Percentiles rank a stretch among this genome's conserved stretches.
phyloP scores from a whole-genome alignment of 1,140 invertebrate species.

The Doryteuthis pealeii region DNA sequence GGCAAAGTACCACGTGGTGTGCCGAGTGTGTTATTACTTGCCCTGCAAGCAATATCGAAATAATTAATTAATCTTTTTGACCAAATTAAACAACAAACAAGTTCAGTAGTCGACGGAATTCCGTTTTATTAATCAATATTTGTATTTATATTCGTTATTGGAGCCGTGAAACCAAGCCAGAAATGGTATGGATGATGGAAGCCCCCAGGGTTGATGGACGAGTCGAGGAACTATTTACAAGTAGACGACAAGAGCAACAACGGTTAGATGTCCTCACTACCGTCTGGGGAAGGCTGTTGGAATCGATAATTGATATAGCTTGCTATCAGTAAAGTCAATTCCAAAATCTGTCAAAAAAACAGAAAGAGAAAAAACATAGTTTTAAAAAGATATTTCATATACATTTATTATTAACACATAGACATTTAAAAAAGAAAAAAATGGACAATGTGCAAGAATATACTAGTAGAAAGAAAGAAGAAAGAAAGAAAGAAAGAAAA shows the following conservation, averaged over 20 bases:
- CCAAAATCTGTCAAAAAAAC: constrained; percentile 72
- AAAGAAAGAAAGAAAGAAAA: too few species aligned
- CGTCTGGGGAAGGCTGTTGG: constrained; percentile 42
- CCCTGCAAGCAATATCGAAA: too few species aligned
- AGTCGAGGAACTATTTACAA: not conserved
- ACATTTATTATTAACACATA: too few species aligned
- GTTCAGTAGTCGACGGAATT: constrained; percentile 4
- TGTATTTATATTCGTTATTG: constrained; percentile 1
- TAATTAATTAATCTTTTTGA: too few species aligned
- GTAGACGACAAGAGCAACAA: not conserved
- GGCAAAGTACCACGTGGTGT: too few species aligned
- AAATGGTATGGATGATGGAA: not conserved
- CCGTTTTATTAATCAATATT: constrained; percentile 12
- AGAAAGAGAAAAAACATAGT: constrained; percentile 18
- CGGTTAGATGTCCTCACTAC: constrained; percentile 25
- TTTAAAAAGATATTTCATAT: too few species aligned
- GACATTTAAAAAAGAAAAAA: too few species aligned
- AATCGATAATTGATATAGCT: constrained; percentile 87
- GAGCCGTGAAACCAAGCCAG: not conserved
- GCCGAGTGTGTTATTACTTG: too few species aligned
- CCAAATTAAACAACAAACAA: not conserved
- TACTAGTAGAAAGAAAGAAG: too few species aligned
- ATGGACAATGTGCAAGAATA: too few species aligned
- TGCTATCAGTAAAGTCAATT: constrained; percentile 88
- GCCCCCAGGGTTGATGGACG: constrained; percentile 1